Base-by-base conservation (phyloP, 2,113 vertebrate species). In the Megaceryle maxima region DNA sequence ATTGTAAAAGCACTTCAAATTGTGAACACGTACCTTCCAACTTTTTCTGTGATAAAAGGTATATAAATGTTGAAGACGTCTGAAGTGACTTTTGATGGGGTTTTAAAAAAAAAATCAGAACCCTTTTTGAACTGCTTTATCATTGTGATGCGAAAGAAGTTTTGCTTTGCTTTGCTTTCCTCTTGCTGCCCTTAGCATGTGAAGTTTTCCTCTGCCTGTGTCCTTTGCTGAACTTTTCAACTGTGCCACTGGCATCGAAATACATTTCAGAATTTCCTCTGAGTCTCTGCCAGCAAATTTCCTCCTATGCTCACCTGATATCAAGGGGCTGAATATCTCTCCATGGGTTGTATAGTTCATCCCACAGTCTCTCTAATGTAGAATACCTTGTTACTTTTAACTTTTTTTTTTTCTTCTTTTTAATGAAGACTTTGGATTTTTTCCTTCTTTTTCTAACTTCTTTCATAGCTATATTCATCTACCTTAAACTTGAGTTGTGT, bases 161-260 rank as follows among this genome's bases (percentile, higher is more conserved):
- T 96, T 81, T 74, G 37, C 69, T 93, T 93, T 84, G 44, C 74
- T 91, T 72, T 87, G 25, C 70, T 96, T 74, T 88, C 67, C 62
- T 87, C 63, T 94, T 83, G 26, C 53, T 94, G 91, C 94, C 89
- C 92, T 92, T 90, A 87, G 55, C 81, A 87, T 86, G 80, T 94
- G 81, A 94, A 91, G 89, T 85, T 94, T 81, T 91, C 84, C 59
- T 95, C 84, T 77, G 87, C 66, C 70, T 68, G 35, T 85, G 87
- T 96, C 91, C 89, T 94, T 95, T 96, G 63, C 87, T 95, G 95
- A 97, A 95, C 95, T 96, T 92, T 90, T 95, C 91, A 95, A 77
- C 91, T 83, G 74, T 92, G 94, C 84, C 95, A 89, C 78, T 92
- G 78, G 78, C 91, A 91, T 83, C 8, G 22, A 97, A 91, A 97